Evolutionary conservation across 2,888 invertebrate genomes (phyloP).

Genomic region (Mythimna impura): DNA sequence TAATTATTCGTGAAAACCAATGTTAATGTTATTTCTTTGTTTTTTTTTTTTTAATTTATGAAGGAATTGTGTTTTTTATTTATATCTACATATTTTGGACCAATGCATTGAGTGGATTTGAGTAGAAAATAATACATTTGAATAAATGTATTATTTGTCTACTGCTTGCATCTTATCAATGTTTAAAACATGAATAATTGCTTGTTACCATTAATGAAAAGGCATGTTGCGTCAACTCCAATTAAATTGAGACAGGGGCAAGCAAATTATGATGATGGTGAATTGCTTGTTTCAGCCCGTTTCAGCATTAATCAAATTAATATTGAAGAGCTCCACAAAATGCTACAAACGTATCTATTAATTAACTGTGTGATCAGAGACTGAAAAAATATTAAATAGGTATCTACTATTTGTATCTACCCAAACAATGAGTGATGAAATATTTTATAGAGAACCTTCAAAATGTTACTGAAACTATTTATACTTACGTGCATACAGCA

Average conservation of each 20-base stretch:
- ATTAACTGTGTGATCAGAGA: neutral
- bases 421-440: neutral
- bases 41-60: neutral
- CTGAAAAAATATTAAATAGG: neutral
- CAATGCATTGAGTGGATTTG: too few relatives aligned
- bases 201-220: neutral
- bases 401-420: neutral
- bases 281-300: neutral
- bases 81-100: neutral
- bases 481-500: constrained; percentile 41
- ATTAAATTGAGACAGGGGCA: neutral
- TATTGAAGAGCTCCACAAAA: neutral
- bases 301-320: neutral
- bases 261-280: neutral
- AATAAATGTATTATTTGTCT: too few relatives aligned
- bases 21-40: too few relatives aligned
- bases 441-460: neutral
- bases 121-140: too few relatives aligned
- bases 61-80: neutral
- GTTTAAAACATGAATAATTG: neutral
- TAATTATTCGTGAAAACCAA: neutral
- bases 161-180: neutral
- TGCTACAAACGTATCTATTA: neutral
- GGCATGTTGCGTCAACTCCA: neutral
- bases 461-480: neutral